A percentile compares a stretch with the other conserved stretches of the same genome.
Evolutionary conservation across 2,888 invertebrate species (phyloP).

Genomic region (Tiliacea aurago): DNA sequence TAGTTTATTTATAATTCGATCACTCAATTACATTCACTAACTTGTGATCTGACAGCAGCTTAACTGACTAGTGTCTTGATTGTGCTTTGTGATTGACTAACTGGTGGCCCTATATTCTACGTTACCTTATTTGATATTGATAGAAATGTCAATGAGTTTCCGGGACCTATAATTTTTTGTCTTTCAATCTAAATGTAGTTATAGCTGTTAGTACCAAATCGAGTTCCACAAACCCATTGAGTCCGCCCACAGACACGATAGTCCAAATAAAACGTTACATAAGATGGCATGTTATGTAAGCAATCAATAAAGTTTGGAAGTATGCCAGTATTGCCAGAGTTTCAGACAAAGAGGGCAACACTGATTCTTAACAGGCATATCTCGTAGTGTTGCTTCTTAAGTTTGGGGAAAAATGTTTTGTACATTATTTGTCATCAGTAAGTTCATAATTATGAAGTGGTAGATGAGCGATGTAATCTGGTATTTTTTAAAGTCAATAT

Average conservation of each 20-base stretch:
- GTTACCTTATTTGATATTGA: background rate
- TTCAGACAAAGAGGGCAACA: conserved; percentile 53
- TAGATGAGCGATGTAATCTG: background rate
- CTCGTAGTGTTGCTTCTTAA: conserved; percentile 14
- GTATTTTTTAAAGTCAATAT: too few relatives aligned
- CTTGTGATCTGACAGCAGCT: too few relatives aligned
- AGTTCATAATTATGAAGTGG: background rate
- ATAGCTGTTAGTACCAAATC: background rate
- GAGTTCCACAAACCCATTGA: conserved; percentile 13
- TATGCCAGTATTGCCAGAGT: conserved; percentile 63
- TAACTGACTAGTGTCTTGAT: too few relatives aligned
- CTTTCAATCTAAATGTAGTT: background rate
- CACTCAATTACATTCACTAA: too few relatives aligned
- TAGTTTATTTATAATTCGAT: too few relatives aligned
- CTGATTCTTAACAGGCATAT: conserved; percentile 51
- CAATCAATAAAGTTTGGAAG: conserved; percentile 72
- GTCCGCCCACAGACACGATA: conserved; percentile 28
- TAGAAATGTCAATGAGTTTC: background rate
- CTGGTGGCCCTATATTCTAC: too few relatives aligned
- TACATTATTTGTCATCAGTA: background rate
- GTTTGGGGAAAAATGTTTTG: background rate
- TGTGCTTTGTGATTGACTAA: too few relatives aligned
- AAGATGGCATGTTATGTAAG: conserved; percentile 62
- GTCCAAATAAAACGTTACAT: conserved; percentile 61
- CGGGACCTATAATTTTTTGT: too few relatives aligned